Percentiles rank a stretch among this genome's conserved stretches.
Conservation (phyloP, 2,888 invertebrate genomes). For the Drosophila mettleri region DNA sequence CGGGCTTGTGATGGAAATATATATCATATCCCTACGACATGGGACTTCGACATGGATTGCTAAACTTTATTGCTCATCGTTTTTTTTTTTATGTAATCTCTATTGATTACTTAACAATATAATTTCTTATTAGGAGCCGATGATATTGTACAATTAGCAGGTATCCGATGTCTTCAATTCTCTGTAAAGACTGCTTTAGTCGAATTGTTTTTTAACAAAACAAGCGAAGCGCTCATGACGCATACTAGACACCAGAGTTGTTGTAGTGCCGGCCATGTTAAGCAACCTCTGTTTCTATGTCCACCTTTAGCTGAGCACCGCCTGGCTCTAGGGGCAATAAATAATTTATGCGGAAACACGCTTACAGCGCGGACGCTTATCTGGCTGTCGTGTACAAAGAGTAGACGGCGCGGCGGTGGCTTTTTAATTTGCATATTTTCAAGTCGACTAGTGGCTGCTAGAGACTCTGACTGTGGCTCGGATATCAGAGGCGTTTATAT, state of each 20-base stretch:
- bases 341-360: constrained; percentile 81
- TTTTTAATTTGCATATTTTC: constrained; percentile 58
- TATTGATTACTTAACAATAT: too few relatives aligned
- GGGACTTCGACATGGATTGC: too few relatives aligned
- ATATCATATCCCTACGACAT: too few relatives aligned
- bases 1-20: too few relatives aligned
- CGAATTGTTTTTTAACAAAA: constrained; percentile 1
- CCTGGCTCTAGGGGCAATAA: constrained; percentile 24
- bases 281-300: constrained; percentile 16
- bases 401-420: constrained; percentile 21
- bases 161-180: neutral
- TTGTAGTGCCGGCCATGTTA: constrained; percentile 49
- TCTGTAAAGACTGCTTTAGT: neutral
- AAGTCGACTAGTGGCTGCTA: constrained; percentile 24
- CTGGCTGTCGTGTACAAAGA: constrained; percentile 43
- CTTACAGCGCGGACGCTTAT: constrained; percentile 66
- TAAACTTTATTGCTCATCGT: too few relatives aligned
- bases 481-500: constrained; percentile 78
- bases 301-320: constrained; percentile 1
- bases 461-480: constrained; percentile 32
- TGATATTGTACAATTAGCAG: neutral
- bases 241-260: constrained; percentile 39
- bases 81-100: too few relatives aligned
- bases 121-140: neutral
- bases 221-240: constrained; percentile 17